phyloP scores from a whole-genome alignment of 2,797 vertebrate species.

The Moxostoma hubbsi region DNA sequence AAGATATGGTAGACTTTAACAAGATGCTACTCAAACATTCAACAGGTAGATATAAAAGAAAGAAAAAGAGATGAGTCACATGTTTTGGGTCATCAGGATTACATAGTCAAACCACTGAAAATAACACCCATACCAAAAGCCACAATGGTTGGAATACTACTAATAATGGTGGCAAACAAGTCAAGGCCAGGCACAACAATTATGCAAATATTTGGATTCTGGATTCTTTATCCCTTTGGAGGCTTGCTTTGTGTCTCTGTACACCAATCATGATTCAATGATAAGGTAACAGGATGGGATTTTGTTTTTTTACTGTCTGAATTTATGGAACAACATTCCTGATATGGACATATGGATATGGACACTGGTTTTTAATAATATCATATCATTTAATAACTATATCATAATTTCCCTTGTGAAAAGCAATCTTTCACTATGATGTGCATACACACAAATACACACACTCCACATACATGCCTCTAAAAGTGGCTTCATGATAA shows the following conservation, averaged over 20 bases:
- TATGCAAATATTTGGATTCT: not conserved
- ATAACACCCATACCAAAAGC: constrained; percentile 36
- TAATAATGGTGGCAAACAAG: not conserved
- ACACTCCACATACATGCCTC: constrained; percentile 30
- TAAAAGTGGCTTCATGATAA: constrained; percentile 66
- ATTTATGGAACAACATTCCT: constrained; percentile 35
- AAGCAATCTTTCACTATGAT: constrained; percentile 45
- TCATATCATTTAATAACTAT: constrained; percentile 29
- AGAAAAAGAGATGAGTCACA: constrained; percentile 8
- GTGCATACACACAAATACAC: constrained; percentile 20
- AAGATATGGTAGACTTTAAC: constrained; percentile 33
- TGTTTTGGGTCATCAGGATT: constrained; percentile 51
- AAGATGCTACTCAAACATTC: constrained; percentile 33
- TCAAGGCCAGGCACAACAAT: too few species aligned
- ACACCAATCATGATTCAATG: constrained; percentile 53
- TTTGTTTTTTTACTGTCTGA: constrained; percentile 1
- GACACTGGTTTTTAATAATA: constrained; percentile 54
- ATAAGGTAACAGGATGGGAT: not conserved
- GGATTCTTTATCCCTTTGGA: not conserved
- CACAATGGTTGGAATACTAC: constrained; percentile 37
- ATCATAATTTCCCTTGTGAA: constrained; percentile 65
- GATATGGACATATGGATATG: constrained; percentile 26
- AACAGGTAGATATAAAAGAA: not conserved
- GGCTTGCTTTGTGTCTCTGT: constrained; percentile 40
- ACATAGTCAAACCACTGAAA: constrained; percentile 50